Evolutionary conservation across 2,113 vertebrate species (phyloP).

Genomic region (Cathartes aura): DNA sequence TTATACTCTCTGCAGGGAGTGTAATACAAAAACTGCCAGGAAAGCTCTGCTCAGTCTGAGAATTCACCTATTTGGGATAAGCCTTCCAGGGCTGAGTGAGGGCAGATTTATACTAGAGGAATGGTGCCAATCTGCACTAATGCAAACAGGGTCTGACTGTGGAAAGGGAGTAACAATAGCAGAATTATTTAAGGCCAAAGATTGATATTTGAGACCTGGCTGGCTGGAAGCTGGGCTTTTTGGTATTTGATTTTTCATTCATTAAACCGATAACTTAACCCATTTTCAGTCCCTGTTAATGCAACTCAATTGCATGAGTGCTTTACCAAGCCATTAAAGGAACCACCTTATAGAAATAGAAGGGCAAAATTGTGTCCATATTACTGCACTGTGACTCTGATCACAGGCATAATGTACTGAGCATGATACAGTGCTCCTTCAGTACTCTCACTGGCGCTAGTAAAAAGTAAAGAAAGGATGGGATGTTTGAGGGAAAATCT

Average conservation of each 20-base stretch:
- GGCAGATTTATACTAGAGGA: not conserved
- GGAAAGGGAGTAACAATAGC: not conserved
- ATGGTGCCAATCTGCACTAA: not conserved
- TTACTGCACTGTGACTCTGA: not conserved
- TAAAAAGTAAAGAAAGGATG: not conserved
- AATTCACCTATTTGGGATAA: constrained; percentile 25
- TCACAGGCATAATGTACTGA: not conserved
- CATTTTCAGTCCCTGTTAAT: not conserved
- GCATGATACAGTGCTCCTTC: not conserved
- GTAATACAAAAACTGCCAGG: not conserved
- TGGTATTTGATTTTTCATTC: constrained; percentile 11
- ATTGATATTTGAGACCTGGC: not conserved
- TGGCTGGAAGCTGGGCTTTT: not conserved
- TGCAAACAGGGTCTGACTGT: not conserved
- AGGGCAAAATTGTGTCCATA: not conserved
- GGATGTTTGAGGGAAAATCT: not conserved
- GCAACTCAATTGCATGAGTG: not conserved
- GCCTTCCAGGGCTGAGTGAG: not conserved
- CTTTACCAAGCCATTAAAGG: not conserved
- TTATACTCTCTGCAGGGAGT: not conserved
- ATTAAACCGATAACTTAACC: not conserved
- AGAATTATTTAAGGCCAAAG: constrained; percentile 5
- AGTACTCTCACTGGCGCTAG: not conserved
- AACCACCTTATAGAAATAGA: not conserved
- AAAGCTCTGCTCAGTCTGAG: not conserved